Evolutionary conservation across 2,797 vertebrate species (phyloP), one percentile per base, ranked within the genome.

Genomic region (Platalea minor): DNA sequence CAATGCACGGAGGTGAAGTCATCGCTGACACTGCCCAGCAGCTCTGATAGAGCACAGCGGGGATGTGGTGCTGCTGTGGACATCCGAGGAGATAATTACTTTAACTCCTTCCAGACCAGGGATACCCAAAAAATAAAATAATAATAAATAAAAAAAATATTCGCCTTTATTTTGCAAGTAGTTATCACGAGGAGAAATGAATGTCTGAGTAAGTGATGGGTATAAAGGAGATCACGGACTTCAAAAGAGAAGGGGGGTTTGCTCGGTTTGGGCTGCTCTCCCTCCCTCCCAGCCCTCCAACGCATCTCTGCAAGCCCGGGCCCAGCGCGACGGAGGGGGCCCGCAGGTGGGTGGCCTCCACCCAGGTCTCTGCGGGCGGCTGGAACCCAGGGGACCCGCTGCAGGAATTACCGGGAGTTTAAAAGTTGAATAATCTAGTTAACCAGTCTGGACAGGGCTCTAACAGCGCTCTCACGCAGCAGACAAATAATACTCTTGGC

Each of bases 101-200:
- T 97, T 96, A 97, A 97, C 93, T 94, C 93, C 93, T 97, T 95
- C 86, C 78, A 45, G 13, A 74, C 90, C 80, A 7, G 37, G 37
- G 46, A 70, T 18, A 26, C 25, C 54, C 15, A 33, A 50, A 60
- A 75, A 48, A 56, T 7, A 16, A 18, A 45, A 56, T 13, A 9
- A 25, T 17, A 9, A 35, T 12, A 2, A 23, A 23, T 8, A 41
- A 45, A 3, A 10, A 10, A 17, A 17, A 1, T 17, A 17, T 0
- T 17, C 0, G 0, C 8, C 5, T 63, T 93, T n/a, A 10, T 61
- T 80, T 81, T 68, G 17, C 48, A 37, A 91, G 67, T 5, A 28
- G 31, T 11, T 13, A 1, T 11, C 7, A 0, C 0, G 8, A 19
- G 61, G 67, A 41, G 43, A 41, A 60, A 29, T 0, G 5, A 19